Conservation (phyloP, 2,113 vertebrate species). For the Rhabdomys dilectus region DNA sequence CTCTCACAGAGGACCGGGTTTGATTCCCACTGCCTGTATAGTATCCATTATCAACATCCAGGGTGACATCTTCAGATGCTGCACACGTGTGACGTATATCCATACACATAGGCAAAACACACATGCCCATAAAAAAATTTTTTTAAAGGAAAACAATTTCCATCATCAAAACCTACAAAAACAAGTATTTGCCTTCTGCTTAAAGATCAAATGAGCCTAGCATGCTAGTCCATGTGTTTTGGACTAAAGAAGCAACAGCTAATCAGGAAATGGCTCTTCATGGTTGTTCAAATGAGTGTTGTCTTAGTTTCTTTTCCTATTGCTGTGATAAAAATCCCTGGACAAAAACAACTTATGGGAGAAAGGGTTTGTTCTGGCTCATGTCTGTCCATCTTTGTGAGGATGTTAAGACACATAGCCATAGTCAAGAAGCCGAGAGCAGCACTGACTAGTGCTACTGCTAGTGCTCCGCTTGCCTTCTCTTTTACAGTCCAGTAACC, state of each 20-base stretch:
- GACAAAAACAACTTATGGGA: background rate
- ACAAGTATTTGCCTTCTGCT: background rate
- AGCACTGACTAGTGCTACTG: too few species aligned
- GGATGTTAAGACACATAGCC: background rate
- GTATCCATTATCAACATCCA: background rate
- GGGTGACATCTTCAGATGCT: too few species aligned
- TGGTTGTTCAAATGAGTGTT: background rate
- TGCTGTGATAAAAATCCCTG: background rate
- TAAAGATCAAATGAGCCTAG: background rate
- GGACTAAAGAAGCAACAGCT: background rate
- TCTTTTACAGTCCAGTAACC: background rate
- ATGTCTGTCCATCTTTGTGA: background rate
- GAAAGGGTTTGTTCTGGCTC: background rate
- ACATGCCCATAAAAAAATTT: background rate
- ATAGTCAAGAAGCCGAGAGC: background rate
- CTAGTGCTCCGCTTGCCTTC: too few species aligned
- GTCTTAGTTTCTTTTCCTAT: background rate
- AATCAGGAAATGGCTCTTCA: background rate
- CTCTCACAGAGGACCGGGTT: background rate
- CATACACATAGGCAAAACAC: background rate
- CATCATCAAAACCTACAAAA: background rate
- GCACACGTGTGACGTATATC: background rate
- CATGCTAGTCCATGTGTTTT: background rate
- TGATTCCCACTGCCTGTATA: background rate
- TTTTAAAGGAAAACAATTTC: background rate